A percentile compares a stretch with the other conserved stretches of the same genome.
These are phyloP conservation scores for Erebia palarica DNA, from an alignment of 2,888 invertebrate species.

Conservation along the genomic window DNA sequence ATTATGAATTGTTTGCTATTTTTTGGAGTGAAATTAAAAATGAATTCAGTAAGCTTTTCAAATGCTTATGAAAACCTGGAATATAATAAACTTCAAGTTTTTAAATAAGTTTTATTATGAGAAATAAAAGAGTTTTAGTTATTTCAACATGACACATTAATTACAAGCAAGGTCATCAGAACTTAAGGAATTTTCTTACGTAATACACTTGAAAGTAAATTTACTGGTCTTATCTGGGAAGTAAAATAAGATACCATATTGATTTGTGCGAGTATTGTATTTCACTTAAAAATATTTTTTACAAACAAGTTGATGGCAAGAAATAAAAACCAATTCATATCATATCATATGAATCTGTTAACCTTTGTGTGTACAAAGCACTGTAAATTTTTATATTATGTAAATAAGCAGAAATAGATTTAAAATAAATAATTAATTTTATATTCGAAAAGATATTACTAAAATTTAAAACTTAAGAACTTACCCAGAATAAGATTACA, in stretches of 20 bases:
- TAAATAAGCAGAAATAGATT: constrained; percentile 16
- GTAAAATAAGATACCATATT: constrained; percentile 28
- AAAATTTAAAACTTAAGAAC: neutral
- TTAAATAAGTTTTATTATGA: constrained; percentile 8
- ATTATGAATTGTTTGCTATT: neutral
- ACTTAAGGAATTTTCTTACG: constrained; percentile 30
- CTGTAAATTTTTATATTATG: neutral
- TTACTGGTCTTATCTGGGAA: constrained; percentile 12
- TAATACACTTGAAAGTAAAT: constrained; percentile 20
- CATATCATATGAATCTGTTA: constrained; percentile 10
- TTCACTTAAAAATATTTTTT: constrained; percentile 34
- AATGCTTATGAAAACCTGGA: no score
- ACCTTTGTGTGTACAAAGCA: constrained; percentile 12
- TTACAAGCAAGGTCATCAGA: constrained; percentile 27
- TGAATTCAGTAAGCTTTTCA: no score
- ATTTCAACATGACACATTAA: constrained; percentile 23
- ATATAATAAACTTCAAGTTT: neutral
- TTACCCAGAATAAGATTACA: no score
- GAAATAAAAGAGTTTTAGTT: constrained; percentile 15
- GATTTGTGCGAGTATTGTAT: constrained; percentile 40
- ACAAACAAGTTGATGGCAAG: constrained; percentile 35
- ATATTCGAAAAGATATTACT: constrained; percentile 10
- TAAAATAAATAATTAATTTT: constrained; percentile 30
- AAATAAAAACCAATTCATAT: constrained; percentile 18
- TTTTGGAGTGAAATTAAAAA: no score